Evolutionary conservation across 2,888 invertebrate genomes (phyloP), one percentile per base, ranked within the genome.

Genomic region (Pachycephus smyrnensis): DNA sequence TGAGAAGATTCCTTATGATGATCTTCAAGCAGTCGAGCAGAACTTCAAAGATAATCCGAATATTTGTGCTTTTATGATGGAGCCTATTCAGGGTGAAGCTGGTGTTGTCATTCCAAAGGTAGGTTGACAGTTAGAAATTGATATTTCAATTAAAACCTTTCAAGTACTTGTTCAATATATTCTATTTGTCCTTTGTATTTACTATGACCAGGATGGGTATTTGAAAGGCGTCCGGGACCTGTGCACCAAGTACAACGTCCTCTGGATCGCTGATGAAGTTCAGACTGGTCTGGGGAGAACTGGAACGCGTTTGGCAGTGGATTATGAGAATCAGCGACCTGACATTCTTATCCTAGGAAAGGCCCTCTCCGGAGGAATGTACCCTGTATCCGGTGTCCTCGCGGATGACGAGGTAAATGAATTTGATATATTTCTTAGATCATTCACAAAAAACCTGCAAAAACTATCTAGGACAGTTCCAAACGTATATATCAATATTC

Each of bases 41-140:
- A 88, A 84, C 68, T 84, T 91, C 23, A 85, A 87, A 55, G 92
- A 94, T 83, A 94, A 97, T 88, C 95, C 95, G 0, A 86, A 89
- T 36, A 94, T 96, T 9, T 95, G 95, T 87, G 97, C 95, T 0
- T 97, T 96, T 89, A 97, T 97, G 97, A 94, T 97, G 77, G 97
- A 97, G 90, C 97, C 97, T 0, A 96, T 97, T 83, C 97, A 97
- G 91, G 97, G 97, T 3, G 97, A 97, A 92, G 97, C 96, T 35
- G 97, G 97, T 15, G 96, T 97, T 12, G 93, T 95, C 9, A 94
- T 97, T 3, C 97, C 97, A 0, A 91, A 82, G 78, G 91, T 91
- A 82, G 84, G 80, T 76, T 23, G 23, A 55, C 9, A 15, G 23
- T 55, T 6, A 23, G 23, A 55, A 55, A 23, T 55, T 55, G 9